A percentile compares a stretch with the other conserved stretches of the same genome.
Conservation (phyloP, 2,113 vertebrate genomes). For the Vulpes lagopus region DNA sequence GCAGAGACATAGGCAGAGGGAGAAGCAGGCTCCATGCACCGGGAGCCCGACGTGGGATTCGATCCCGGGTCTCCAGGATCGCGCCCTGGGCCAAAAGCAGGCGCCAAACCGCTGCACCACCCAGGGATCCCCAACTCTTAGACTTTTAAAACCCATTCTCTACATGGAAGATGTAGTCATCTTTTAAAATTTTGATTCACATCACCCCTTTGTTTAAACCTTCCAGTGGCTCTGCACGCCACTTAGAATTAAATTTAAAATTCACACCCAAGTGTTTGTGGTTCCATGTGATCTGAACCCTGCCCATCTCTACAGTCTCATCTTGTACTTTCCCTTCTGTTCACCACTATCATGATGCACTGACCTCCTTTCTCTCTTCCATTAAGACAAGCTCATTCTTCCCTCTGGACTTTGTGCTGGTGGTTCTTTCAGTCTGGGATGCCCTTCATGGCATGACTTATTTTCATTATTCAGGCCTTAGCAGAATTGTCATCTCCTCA, state of each 20-base stretch:
- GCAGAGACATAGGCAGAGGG: no score
- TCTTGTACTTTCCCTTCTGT: neutral
- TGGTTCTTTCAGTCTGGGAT: neutral
- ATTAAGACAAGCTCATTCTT: neutral
- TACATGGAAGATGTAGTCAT: neutral
- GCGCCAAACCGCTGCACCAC: no score
- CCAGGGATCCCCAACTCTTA: neutral
- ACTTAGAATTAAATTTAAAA: neutral
- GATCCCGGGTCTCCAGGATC: no score
- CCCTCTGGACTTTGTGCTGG: neutral
- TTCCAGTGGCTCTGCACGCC: neutral
- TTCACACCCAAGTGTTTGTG: neutral
- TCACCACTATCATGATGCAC: fast-evolving
- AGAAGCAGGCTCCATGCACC: no score
- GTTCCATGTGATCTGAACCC: neutral
- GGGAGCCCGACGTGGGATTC: no score
- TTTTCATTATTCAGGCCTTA: neutral
- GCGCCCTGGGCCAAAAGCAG: no score
- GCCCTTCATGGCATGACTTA: neutral
- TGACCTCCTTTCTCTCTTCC: neutral
- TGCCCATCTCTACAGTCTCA: neutral
- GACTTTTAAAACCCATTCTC: neutral
- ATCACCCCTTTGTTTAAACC: neutral
- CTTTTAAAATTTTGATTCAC: neutral
- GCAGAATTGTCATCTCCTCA: neutral